Evolutionary conservation across 2,113 vertebrate genomes (phyloP), one percentile per base, ranked within the genome.

Genomic region (Martes martes): DNA sequence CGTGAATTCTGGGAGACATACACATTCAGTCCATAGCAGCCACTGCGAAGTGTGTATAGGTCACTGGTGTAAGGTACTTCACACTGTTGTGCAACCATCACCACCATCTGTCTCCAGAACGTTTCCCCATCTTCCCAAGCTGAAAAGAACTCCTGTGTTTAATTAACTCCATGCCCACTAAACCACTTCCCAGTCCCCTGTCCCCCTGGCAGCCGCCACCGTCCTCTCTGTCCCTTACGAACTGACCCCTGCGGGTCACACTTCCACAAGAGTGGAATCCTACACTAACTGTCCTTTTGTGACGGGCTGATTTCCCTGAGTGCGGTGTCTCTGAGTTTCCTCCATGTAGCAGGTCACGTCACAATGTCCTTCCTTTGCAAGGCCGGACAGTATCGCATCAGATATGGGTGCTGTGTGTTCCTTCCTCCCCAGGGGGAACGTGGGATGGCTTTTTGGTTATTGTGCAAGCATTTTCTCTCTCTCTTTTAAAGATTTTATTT

Each of bases 371-470:
- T 76, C 15, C 6, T 39, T 50, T 59, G 7, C 7, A 36, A 82
- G 82, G 39, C 45, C 69, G 57, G 59, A 24, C 19, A 28, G 31
- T 50, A 50, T 13, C n/a, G 8, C 26, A 1, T 18, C 5, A 9
- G 59, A 11, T 36, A 33, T 28, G 4, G 16, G 21, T 0, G 11
- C 7, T 6, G 1, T 31, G 36, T 47, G 4, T 55, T 33, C 36
- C 9, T 69, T 71, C 24, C 21, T 57, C 36, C 28, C 1, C 16
- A 0, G 1, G 0, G 21, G 31, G 39, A 31, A 14, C 1, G n/a
- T 36, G 24, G 2, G 19, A 10, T 61, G 7, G 33, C 42, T 36
- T 63, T 84, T 18, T 26, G 71, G 23, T 33, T 28, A 0, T 59
- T 23, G 3, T 28, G 5, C 61, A 63, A 13, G 11, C 26, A 63